Evolutionary conservation across 2,888 invertebrate genomes (phyloP).

Genomic region (Heliconius cydno): DNA sequence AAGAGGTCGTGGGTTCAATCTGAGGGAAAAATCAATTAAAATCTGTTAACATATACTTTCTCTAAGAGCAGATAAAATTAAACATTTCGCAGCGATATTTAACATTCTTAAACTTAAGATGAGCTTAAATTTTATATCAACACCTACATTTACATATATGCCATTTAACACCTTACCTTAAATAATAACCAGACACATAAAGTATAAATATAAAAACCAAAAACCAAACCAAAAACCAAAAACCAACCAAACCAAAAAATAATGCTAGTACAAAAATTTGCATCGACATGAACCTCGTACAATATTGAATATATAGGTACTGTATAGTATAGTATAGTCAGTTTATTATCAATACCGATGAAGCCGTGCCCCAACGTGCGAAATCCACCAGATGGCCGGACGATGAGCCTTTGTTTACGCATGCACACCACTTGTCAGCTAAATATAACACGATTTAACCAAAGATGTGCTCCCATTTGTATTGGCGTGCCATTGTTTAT

Average conservation of each 20-base stretch:
- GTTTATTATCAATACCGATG: constrained; percentile 10
- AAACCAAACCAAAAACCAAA: too few species aligned
- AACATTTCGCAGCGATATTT: too few species aligned
- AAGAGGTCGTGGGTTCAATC: neutral
- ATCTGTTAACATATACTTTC: too few species aligned
- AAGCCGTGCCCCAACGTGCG: constrained; percentile 23
- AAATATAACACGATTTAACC: constrained; percentile 34
- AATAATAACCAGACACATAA: too few species aligned
- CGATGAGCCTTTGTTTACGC: constrained; percentile 37
- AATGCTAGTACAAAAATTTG: neutral
- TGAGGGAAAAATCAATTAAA: neutral
- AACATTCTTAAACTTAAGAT: too few species aligned
- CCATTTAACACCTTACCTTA: too few species aligned
- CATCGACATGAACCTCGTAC: neutral
- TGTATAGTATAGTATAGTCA: neutral
- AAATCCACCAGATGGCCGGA: constrained; percentile 37
- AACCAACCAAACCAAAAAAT: neutral
- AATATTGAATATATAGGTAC: neutral
- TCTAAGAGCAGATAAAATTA: neutral
- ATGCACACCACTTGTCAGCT: constrained; percentile 35
- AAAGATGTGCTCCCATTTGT: constrained; percentile 32
- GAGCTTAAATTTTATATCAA: too few species aligned
- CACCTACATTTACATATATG: too few species aligned
- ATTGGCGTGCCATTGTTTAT: constrained; percentile 18
- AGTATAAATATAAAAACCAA: neutral